phyloP scores from a whole-genome alignment of 92 coral and sea anemone species.

The Galaxea fascicularis region DNA sequence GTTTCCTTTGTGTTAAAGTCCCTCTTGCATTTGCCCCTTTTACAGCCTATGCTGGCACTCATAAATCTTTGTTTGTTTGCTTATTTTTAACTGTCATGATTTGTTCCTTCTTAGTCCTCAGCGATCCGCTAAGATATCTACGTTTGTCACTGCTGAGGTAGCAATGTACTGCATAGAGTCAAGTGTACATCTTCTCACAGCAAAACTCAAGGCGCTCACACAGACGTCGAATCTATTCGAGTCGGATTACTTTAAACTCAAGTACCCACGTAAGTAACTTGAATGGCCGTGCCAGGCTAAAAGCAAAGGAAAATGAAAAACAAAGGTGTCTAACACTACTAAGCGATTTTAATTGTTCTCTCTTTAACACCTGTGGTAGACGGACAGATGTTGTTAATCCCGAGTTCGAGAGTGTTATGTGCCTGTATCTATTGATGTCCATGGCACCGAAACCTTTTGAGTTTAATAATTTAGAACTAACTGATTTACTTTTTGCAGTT shows the following conservation, averaged over 20 bases:
- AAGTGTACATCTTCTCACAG: constrained; percentile 9
- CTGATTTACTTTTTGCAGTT: constrained; percentile 4
- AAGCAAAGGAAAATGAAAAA: too few relatives aligned
- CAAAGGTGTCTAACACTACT: too few relatives aligned
- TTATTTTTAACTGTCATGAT: background rate
- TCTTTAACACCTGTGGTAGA: too few relatives aligned
- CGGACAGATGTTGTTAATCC: too few relatives aligned
- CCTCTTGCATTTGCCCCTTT: too few relatives aligned
- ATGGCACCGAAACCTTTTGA: too few relatives aligned
- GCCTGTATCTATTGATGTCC: too few relatives aligned
- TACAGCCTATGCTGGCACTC: background rate
- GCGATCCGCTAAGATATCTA: constrained; percentile 3
- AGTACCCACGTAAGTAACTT: constrained; percentile 59
- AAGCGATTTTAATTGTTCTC: too few relatives aligned
- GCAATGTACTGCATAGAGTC: constrained; percentile 54
- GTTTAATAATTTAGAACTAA: background rate
- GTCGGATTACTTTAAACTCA: constrained; percentile 16
- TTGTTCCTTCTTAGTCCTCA: constrained; percentile 18
- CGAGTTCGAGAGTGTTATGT: too few relatives aligned
- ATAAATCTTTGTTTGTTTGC: background rate
- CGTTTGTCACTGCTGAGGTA: constrained; percentile 59
- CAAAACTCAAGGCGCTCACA: constrained; percentile 17
- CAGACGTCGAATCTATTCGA: constrained; percentile 3
- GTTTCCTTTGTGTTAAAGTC: too few relatives aligned
- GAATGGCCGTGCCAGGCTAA: too few relatives aligned